phyloP scores from a whole-genome alignment of 1,140 invertebrate species.

The Euwallacea fornicatus region DNA sequence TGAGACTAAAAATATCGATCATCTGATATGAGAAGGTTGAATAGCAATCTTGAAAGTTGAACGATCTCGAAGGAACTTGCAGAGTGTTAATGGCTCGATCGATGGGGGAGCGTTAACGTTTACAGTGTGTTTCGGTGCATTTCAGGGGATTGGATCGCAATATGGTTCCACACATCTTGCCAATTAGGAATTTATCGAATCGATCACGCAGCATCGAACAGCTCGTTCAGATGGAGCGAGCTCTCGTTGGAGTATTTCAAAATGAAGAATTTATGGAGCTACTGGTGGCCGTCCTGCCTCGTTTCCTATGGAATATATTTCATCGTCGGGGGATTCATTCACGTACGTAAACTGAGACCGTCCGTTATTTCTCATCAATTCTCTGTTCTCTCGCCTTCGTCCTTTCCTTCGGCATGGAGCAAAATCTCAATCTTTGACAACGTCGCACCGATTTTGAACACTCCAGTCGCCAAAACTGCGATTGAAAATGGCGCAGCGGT shows the following conservation, averaged over 20 bases:
- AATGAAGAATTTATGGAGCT: slow-evolving; percentile 57
- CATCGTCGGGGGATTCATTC: slow-evolving; percentile 64
- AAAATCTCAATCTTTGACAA: too few relatives aligned
- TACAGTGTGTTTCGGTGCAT: background rate
- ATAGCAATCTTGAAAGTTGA: too few relatives aligned
- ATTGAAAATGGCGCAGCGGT: too few relatives aligned
- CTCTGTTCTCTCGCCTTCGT: too few relatives aligned
- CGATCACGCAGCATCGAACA: slow-evolving; percentile 5
- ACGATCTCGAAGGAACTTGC: too few relatives aligned
- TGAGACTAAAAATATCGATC: too few relatives aligned
- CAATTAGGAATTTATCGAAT: slow-evolving; percentile 56
- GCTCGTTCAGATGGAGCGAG: slow-evolving; percentile 30
- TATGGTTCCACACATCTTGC: slow-evolving; percentile 61
- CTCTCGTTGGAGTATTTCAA: slow-evolving; percentile 55
- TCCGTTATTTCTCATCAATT: background rate
- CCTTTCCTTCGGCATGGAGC: too few relatives aligned
- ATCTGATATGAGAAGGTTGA: too few relatives aligned
- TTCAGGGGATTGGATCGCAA: slow-evolving; percentile 66
- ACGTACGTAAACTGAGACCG: slow-evolving; percentile 57
- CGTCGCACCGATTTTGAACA: too few relatives aligned
- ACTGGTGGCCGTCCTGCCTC: slow-evolving; percentile 56
- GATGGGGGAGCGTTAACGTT: background rate
- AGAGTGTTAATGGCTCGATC: too few relatives aligned
- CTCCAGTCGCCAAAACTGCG: too few relatives aligned
- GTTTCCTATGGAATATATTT: slow-evolving; percentile 64